phyloP scores from a whole-genome alignment of 2,797 vertebrate species.

The Danio jaintianensis region DNA sequence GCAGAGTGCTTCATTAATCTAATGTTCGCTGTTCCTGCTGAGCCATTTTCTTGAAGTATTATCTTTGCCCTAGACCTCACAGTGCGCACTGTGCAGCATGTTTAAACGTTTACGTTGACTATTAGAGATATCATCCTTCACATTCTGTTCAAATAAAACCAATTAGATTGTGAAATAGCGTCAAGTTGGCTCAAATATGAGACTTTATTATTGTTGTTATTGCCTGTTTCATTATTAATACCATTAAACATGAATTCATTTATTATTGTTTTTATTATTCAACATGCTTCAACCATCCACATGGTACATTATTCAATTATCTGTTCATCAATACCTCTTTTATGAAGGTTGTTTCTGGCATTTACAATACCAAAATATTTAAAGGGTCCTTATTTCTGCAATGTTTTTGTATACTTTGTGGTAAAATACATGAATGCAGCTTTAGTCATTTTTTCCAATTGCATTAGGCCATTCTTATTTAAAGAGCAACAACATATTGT shows the following conservation, averaged over 20 bases:
- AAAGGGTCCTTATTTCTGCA: too few species aligned
- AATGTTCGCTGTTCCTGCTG: not conserved
- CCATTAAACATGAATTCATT: not conserved
- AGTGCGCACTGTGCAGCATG: not conserved
- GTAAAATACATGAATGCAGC: not conserved
- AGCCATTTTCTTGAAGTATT: constrained; percentile 6
- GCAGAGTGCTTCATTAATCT: constrained; percentile 3
- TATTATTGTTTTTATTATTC: not conserved
- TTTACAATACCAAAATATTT: too few species aligned
- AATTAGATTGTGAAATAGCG: not conserved
- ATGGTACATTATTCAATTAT: not conserved
- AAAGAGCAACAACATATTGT: too few species aligned
- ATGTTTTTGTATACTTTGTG: not conserved
- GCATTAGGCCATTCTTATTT: not conserved
- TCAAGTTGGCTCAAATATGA: not conserved
- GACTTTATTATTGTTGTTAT: not conserved
- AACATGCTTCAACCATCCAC: not conserved
- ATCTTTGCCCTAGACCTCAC: not conserved
- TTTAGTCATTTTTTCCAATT: not conserved
- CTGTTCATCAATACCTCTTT: too few species aligned
- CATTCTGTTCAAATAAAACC: not conserved
- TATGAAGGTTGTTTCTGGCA: too few species aligned
- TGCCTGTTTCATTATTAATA: not conserved
- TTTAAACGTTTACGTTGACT: not conserved
- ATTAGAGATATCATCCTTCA: not conserved